Base-by-base conservation (phyloP, 1,140 invertebrate species). In the Zaprionus tsacasi region DNA sequence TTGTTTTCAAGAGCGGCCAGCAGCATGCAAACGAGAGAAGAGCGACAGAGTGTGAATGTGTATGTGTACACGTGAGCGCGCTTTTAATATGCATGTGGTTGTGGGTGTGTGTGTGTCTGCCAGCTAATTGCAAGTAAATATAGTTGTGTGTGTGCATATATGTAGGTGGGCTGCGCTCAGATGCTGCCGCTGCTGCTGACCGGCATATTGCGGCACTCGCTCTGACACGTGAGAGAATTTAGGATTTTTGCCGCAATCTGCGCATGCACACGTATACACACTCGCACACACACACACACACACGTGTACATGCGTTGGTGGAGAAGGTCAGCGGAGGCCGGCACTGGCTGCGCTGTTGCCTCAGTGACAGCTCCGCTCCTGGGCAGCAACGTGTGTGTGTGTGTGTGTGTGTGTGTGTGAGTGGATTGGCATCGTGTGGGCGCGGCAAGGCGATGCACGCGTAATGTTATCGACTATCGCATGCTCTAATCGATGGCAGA, bases 241-340 rank as follows among this genome's bases (percentile, higher is more conserved):
- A 25, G 27, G 36, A 12, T 56, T 56, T 43, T 45, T 25, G 33
- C 35, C 60, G 50, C 54, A 65, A 38, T 68, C 38, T 74, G 71
- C 71, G 71, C 71, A 74, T 74, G 71, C 38, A 69, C 65, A 60
- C 67, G 17, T 13, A 54, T 48, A 56, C 36, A 35, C 38, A 33
- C 6, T 48, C 30, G 40, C 8, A 43, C 17, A 43, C 17, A 11
- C 17, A 61, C 8, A 43, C 17, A 43, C 17, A 11, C 17, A 61
- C 1, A 48, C 11, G 25, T 36, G 33, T 35, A 12, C 15, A 17
- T 27, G 11, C 25, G 38, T 43, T 55, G 52, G 52, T 43, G 35
- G n/a, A 30, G 52, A 35, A 55, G 36, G 35, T 30, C 61, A 43
- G 50, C 35, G 25, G n/a, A 50, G 33, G 7, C 12, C 40, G 36